Conservation (phyloP, 2,888 invertebrate species). For the Ormyrus thymus region DNA sequence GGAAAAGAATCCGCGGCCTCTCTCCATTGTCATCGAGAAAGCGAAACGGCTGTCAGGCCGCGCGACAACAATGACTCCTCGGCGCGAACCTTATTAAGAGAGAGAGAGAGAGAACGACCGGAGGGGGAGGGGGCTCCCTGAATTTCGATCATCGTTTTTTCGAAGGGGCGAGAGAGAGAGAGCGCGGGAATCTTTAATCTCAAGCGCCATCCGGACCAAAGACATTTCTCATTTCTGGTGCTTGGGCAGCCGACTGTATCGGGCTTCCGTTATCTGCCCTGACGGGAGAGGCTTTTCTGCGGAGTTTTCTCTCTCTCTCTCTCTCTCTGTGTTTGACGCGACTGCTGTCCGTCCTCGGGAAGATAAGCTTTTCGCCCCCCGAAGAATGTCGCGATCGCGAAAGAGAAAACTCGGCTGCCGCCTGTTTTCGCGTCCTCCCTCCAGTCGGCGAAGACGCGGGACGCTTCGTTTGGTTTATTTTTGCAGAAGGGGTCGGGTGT, state of each 20-base stretch:
- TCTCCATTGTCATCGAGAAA: conserved; percentile 42
- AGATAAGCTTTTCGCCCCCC: conserved; percentile 68
- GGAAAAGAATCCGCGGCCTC: conserved; percentile 20
- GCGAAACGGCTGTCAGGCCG: conserved; percentile 38
- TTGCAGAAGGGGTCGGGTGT: no score
- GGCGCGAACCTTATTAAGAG: conserved; percentile 35
- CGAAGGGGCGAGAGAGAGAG: background rate
- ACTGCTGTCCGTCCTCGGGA: conserved; percentile 11
- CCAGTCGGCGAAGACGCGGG: background rate
- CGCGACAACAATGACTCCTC: conserved; percentile 32
- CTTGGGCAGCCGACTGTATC: conserved; percentile 64
- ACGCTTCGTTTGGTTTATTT: background rate
- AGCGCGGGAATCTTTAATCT: conserved; percentile 65
- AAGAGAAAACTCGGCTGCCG: background rate
- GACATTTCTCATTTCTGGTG: conserved; percentile 74
- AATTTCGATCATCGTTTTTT: conserved; percentile 24
- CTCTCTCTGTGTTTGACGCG: conserved; percentile 23
- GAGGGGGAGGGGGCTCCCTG: background rate
- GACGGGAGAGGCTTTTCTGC: conserved; percentile 70
- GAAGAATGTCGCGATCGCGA: conserved; percentile 19
- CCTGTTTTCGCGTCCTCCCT: background rate
- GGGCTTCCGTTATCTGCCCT: conserved; percentile 70
- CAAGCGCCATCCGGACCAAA: conserved; percentile 61
- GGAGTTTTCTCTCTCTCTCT: background rate
- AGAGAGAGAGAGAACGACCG: background rate